A percentile compares a stretch with the other conserved stretches of the same genome.
Evolutionary conservation across 2,113 vertebrate genomes (phyloP).

Genomic region (Chamaea fasciata): DNA sequence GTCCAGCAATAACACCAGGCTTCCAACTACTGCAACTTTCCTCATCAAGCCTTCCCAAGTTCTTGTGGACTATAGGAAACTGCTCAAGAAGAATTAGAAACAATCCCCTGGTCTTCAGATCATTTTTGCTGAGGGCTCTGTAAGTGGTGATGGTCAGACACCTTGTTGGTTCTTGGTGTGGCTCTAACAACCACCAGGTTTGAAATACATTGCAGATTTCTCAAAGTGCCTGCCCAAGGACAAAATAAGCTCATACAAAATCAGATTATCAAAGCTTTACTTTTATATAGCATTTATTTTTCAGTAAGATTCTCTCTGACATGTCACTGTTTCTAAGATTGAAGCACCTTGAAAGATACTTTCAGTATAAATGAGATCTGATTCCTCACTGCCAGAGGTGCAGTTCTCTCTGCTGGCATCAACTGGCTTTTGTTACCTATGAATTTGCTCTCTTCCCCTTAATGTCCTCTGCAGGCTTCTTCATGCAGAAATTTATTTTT

Average conservation of each 20-base stretch:
- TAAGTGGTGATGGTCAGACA: background rate
- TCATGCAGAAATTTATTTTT: background rate
- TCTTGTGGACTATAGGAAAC: background rate
- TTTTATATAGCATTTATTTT: background rate
- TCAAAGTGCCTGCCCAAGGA: background rate
- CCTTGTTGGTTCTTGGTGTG: background rate
- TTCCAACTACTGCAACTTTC: background rate
- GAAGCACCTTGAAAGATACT: background rate
- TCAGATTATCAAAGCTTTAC: background rate
- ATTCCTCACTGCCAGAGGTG: background rate
- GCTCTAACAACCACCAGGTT: background rate
- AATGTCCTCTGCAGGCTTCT: background rate
- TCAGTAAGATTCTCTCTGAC: background rate
- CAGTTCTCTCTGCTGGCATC: background rate
- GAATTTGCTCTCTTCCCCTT: background rate
- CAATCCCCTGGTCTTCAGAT: fast-evolving
- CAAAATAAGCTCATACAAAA: background rate
- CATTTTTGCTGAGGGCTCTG: fast-evolving
- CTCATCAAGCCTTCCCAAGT: background rate
- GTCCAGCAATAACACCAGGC: background rate
- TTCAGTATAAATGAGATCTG: background rate
- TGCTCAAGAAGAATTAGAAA: background rate
- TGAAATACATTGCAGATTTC: background rate
- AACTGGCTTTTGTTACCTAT: background rate
- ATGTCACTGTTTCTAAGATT: background rate